phyloP scores from a whole-genome alignment of 1,140 invertebrate genomes.

The Chelonus insularis region DNA sequence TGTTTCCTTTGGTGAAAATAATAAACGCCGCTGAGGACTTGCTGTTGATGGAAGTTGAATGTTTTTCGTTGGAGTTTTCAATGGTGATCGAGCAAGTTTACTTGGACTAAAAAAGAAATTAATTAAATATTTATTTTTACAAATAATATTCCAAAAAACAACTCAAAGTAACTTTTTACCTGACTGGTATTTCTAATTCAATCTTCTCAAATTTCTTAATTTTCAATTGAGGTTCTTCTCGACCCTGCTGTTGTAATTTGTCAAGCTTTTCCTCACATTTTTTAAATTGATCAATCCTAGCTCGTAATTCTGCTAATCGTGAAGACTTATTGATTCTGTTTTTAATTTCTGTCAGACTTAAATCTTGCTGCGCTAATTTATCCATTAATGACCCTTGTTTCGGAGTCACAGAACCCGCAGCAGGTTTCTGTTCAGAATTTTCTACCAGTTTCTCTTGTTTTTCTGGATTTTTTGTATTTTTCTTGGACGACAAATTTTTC shows the following conservation, averaged over 20 bases:
- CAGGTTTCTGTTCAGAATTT: slow-evolving; percentile 22
- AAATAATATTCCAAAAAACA: too few relatives aligned
- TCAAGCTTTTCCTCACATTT: slow-evolving; percentile 59
- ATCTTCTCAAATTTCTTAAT: slow-evolving; percentile 73
- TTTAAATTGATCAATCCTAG: slow-evolving; percentile 64
- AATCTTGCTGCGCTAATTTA: slow-evolving; percentile 58
- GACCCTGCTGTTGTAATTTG: slow-evolving; percentile 49
- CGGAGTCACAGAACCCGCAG: slow-evolving; percentile 41
- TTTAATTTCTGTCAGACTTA: slow-evolving; percentile 70
- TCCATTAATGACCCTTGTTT: slow-evolving; percentile 55
- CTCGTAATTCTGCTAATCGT: slow-evolving; percentile 68
- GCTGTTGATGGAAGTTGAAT: slow-evolving; percentile 34
- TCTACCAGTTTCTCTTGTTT: not conserved
- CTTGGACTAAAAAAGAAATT: slow-evolving; percentile 57
- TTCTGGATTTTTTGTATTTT: slow-evolving; percentile 15
- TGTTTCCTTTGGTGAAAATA: slow-evolving; percentile 53
- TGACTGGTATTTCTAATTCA: slow-evolving; percentile 72
- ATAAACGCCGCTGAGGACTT: slow-evolving; percentile 44
- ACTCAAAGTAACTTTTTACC: too few relatives aligned
- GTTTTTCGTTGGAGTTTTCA: slow-evolving; percentile 66
- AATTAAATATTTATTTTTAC: not conserved
- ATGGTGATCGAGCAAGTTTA: slow-evolving; percentile 62
- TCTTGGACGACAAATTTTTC: slow-evolving; percentile 44
- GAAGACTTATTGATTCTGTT: slow-evolving; percentile 66
- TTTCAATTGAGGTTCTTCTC: slow-evolving; percentile 47